Conservation (phyloP, 2,888 invertebrate genomes). For the Pheosia tremula region DNA sequence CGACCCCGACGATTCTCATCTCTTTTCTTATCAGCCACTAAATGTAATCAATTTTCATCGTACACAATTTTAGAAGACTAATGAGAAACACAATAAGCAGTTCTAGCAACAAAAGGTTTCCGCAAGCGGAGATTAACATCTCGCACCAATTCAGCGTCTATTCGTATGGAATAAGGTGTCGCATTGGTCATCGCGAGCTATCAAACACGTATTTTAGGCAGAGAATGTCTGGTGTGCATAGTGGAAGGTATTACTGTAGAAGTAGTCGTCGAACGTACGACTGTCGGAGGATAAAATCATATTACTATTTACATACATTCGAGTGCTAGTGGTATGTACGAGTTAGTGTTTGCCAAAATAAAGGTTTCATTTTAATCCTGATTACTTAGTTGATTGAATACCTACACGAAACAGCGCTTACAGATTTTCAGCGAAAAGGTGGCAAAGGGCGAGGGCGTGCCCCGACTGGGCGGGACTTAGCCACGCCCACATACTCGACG, state of each 20-base stretch:
- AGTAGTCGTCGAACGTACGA: too few relatives aligned
- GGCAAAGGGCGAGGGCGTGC: slow-evolving; percentile 80
- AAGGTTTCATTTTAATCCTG: slow-evolving; percentile 43
- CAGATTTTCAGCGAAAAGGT: slow-evolving; percentile 73
- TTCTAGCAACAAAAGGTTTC: too few relatives aligned
- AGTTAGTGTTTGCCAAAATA: slow-evolving; percentile 36
- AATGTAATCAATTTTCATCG: slow-evolving; percentile 67
- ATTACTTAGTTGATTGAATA: slow-evolving; percentile 55
- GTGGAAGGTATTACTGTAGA: too few relatives aligned
- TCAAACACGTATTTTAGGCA: too few relatives aligned
- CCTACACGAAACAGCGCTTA: slow-evolving; percentile 60
- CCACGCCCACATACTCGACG: slow-evolving; percentile 77
- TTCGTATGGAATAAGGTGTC: too few relatives aligned
- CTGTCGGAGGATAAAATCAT: too few relatives aligned
- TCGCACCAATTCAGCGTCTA: too few relatives aligned
- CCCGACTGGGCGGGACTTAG: slow-evolving; percentile 74
- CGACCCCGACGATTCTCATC: slow-evolving; percentile 66
- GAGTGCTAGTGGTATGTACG: background rate
- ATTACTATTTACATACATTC: too few relatives aligned
- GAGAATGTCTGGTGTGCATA: too few relatives aligned
- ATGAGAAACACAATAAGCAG: slow-evolving; percentile 8
- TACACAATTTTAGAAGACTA: slow-evolving; percentile 5
- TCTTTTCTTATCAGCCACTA: slow-evolving; percentile 67
- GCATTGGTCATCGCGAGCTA: too few relatives aligned
- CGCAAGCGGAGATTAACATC: too few relatives aligned